Evolutionary conservation across 1,140 invertebrate genomes (phyloP).

Genomic region (Hylaeus anthracinus): DNA sequence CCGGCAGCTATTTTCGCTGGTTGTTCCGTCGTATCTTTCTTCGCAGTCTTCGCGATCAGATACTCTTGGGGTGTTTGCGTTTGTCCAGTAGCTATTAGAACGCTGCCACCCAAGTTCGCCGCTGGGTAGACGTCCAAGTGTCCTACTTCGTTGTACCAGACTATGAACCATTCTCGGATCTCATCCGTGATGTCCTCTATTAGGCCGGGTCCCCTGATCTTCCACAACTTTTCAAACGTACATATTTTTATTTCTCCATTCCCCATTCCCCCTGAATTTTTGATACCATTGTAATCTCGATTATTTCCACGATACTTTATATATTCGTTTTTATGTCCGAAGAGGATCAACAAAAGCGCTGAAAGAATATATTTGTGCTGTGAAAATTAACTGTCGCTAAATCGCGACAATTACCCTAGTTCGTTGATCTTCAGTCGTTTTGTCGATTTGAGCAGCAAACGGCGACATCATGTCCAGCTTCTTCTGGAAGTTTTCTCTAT

Average conservation of each 20-base stretch:
- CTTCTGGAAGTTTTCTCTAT: conserved; percentile 80
- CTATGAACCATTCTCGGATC: conserved; percentile 85
- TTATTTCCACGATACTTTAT: no score
- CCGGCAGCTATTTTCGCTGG: conserved; percentile 30
- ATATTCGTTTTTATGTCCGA: no score
- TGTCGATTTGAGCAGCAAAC: conserved; percentile 80
- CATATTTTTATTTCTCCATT: no score
- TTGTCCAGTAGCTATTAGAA: conserved; percentile 81
- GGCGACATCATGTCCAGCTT: conserved; percentile 80
- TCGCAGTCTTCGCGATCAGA: conserved; percentile 61
- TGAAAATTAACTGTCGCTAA: neutral
- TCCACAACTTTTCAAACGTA: conserved; percentile 68
- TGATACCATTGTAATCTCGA: no score
- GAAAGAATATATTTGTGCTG: neutral
- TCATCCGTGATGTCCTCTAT: conserved; percentile 87
- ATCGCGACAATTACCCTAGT: conserved; percentile 73
- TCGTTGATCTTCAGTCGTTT: conserved; percentile 82
- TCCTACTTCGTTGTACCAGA: conserved; percentile 82
- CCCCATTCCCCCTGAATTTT: no score
- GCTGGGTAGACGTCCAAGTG: conserved; percentile 82
- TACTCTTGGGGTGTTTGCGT: conserved; percentile 81
- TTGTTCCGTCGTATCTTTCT: conserved; percentile 42
- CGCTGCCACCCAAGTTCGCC: conserved; percentile 80
- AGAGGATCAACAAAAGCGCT: no score
- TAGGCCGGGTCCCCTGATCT: conserved; percentile 82